These are phyloP conservation scores for Bostrychus sinensis DNA, from an alignment of 2,113 vertebrate genomes.

Conservation along the genomic window DNA sequence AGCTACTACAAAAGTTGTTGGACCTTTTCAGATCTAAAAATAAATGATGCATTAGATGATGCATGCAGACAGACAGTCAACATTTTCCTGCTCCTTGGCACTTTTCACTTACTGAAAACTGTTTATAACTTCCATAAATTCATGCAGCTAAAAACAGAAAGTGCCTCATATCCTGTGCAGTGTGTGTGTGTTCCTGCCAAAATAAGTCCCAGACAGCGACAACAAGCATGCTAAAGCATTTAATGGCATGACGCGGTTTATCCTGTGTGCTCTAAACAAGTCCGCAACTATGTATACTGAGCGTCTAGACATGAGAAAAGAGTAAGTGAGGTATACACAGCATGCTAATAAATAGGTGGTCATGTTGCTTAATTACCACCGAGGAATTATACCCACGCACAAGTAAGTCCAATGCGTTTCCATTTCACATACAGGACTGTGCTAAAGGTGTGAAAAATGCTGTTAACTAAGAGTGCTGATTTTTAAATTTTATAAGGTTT, in stretches of 20 bases:
- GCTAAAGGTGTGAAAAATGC: no score
- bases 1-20: no score
- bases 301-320: conserved; percentile 19
- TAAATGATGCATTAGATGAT: no score
- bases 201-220: conserved; percentile 14
- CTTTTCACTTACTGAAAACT: background rate
- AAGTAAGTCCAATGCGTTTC: conserved; percentile 28
- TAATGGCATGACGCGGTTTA: conserved; percentile 9
- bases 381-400: conserved; percentile 41
- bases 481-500: no score
- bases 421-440: conserved; percentile 22
- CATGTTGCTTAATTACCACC: conserved; percentile 38
- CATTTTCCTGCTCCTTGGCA: background rate
- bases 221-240: conserved; percentile 16
- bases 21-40: no score
- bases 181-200: background rate
- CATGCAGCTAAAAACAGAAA: conserved; percentile 25
- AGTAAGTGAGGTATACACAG: background rate
- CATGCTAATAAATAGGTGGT: conserved; percentile 30
- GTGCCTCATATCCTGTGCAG: conserved; percentile 19
- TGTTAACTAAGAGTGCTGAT: no score
- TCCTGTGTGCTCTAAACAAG: conserved; percentile 16
- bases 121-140: background rate
- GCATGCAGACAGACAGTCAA: background rate
- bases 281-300: background rate